Conservation (phyloP, 2,888 invertebrate species). For the Syrista parreyssii region DNA sequence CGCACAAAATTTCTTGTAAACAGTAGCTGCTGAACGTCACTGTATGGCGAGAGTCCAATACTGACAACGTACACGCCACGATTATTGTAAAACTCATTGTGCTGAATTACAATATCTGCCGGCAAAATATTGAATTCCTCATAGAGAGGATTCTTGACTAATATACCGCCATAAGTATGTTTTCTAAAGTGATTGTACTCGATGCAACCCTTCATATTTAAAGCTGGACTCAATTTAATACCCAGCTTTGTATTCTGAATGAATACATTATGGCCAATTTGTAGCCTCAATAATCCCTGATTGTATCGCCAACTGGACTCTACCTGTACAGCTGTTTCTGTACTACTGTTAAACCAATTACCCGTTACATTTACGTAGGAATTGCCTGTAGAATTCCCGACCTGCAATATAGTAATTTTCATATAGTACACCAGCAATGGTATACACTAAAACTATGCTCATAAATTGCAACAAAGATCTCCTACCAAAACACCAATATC, state of each 20-base stretch:
- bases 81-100: constrained; percentile 92
- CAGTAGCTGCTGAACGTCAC: constrained; percentile 81
- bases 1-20: constrained; percentile 90
- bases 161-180: constrained; percentile 84
- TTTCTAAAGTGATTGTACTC: constrained; percentile 91
- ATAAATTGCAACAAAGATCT: background rate
- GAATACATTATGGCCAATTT: constrained; percentile 89
- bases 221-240: constrained; percentile 82
- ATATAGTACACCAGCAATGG: background rate
- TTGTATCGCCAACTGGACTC: constrained; percentile 83
- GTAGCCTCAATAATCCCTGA: constrained; percentile 71
- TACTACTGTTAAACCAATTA: constrained; percentile 86
- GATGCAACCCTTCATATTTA: constrained; percentile 81
- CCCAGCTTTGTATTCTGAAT: constrained; percentile 80
- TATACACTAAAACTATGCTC: background rate
- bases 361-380: constrained; percentile 91
- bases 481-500: constrained; percentile 82
- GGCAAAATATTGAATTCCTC: constrained; percentile 85
- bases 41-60: constrained; percentile 88
- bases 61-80: constrained; percentile 89
- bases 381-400: constrained; percentile 92
- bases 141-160: constrained; percentile 83
- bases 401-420: constrained; percentile 47
- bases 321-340: constrained; percentile 83
- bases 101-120: constrained; percentile 78